phyloP scores from a whole-genome alignment of 2,888 invertebrate genomes.

The Lasioglossum vierecki region DNA sequence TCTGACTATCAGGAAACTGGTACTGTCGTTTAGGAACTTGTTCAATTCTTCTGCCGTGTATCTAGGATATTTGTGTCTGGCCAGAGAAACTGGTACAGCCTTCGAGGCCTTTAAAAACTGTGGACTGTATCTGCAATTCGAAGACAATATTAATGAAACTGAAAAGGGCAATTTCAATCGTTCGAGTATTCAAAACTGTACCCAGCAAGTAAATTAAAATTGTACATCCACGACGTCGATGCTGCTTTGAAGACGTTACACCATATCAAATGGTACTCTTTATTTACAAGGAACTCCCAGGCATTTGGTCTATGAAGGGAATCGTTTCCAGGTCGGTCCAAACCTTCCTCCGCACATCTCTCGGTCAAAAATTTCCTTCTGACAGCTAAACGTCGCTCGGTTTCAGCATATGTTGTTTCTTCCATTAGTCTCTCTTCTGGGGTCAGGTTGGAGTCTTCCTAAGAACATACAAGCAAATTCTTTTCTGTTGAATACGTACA shows the following conservation, averaged over 20 bases:
- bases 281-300: slow-evolving; percentile 94
- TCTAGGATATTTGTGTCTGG: slow-evolving; percentile 91
- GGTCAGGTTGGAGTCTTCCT: slow-evolving; percentile 79
- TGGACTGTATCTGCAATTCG: slow-evolving; percentile 87
- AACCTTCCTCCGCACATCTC: slow-evolving; percentile 87
- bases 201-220: slow-evolving; percentile 94
- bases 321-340: slow-evolving; percentile 86
- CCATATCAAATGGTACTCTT: slow-evolving; percentile 93
- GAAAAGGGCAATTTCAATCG: not conserved
- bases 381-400: slow-evolving; percentile 86
- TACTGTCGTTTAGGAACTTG: slow-evolving; percentile 90
- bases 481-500: not conserved
- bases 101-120: slow-evolving; percentile 91
- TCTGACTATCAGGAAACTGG: slow-evolving; percentile 92
- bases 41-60: slow-evolving; percentile 89
- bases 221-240: slow-evolving; percentile 97
- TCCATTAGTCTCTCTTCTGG: slow-evolving; percentile 80
- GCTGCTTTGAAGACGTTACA: slow-evolving; percentile 91
- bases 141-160: not conserved
- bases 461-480: not conserved
- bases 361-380: slow-evolving; percentile 86
- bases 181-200: slow-evolving; percentile 69
- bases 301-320: slow-evolving; percentile 90
- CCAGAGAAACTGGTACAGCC: slow-evolving; percentile 90
- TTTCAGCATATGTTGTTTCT: slow-evolving; percentile 86